Conservation (phyloP, 2,797 vertebrate genomes). For the Propithecus deckenii region DNA sequence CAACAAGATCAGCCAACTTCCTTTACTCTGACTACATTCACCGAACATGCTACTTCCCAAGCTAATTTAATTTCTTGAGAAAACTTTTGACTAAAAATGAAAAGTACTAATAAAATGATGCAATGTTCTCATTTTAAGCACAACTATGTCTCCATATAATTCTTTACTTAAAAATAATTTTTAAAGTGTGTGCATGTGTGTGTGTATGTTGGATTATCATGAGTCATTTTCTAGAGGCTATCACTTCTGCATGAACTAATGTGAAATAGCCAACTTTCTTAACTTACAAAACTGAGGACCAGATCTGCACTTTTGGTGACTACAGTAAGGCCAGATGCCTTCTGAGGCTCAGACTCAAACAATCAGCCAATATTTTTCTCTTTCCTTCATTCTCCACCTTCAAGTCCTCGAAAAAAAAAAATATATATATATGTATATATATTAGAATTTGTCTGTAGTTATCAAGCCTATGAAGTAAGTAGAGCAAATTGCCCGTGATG, state of each 20-base stretch:
- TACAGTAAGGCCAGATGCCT: not conserved
- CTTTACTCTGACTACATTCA: not conserved
- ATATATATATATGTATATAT: too few species aligned
- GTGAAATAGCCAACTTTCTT: not conserved
- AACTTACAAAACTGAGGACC: not conserved
- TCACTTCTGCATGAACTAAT: not conserved
- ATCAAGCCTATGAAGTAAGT: not conserved
- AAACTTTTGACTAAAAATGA: not conserved
- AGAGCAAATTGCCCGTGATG: not conserved
- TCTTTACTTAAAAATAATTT: not conserved
- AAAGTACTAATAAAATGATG: not conserved
- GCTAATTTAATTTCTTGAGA: conserved; percentile 7
- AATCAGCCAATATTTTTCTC: not conserved
- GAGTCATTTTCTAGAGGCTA: not conserved
- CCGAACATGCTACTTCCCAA: not conserved
- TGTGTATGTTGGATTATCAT: not conserved
- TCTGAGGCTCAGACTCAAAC: not conserved
- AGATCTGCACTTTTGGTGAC: not conserved
- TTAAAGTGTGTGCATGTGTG: not conserved
- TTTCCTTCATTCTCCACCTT: not conserved
- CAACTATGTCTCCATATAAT: not conserved
- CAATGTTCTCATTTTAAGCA: not conserved
- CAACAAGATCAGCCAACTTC: not conserved
- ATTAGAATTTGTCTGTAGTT: not conserved
- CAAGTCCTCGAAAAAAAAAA: not conserved